Evolutionary conservation across 2,888 invertebrate genomes (phyloP).

Genomic region (Gasteruption jaculator): DNA sequence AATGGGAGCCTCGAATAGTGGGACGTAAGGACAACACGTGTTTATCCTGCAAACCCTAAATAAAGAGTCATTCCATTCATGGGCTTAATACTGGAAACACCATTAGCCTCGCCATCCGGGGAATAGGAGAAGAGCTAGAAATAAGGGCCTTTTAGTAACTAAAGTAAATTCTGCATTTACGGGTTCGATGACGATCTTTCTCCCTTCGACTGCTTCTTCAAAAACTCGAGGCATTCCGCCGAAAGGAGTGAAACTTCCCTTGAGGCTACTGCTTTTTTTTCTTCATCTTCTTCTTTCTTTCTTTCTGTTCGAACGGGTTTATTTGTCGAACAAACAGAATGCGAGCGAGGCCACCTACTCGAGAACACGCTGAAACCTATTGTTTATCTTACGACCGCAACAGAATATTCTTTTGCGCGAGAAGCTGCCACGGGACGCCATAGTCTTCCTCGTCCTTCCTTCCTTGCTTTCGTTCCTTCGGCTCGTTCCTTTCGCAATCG

Average conservation of each 20-base stretch:
- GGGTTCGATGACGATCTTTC: no score
- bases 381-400: constrained; percentile 40
- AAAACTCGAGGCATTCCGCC: no score
- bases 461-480: constrained; percentile 12
- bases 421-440: constrained; percentile 15
- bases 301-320: constrained; percentile 22
- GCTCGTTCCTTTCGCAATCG: constrained; percentile 36
- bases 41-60: constrained; percentile 37
- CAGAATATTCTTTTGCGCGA: constrained; percentile 32
- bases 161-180: no score
- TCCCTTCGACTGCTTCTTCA: no score
- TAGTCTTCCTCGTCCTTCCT: constrained; percentile 1
- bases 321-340: constrained; percentile 39
- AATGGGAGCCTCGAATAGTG: no score
- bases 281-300: no score
- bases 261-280: no score
- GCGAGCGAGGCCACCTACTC: constrained; percentile 20
- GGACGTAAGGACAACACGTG: no score
- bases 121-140: no score
- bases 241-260: no score
- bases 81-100: constrained; percentile 15
- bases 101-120: constrained; percentile 5
- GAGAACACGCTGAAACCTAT: constrained; percentile 18
- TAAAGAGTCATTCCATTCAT: constrained; percentile 29
- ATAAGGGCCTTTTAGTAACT: no score